These are phyloP conservation scores for Cotesia congregata DNA, from an alignment of 2,888 invertebrate genomes.

Conservation along the genomic window DNA sequence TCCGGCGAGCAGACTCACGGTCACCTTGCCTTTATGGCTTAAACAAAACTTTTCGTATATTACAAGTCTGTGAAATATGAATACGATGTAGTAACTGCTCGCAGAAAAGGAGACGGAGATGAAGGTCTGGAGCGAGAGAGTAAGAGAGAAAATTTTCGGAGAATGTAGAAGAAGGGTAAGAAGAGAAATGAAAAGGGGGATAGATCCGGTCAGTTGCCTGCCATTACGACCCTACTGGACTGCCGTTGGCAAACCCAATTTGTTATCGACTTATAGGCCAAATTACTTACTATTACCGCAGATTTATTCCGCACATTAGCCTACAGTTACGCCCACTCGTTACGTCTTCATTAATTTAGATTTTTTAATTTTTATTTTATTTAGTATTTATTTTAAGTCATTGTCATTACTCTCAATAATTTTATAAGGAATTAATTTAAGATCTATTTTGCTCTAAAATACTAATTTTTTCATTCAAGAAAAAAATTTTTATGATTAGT, in stretches of 20 bases:
- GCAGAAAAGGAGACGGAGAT: constrained; percentile 2
- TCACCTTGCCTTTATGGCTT: constrained; percentile 65
- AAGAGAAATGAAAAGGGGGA: constrained; percentile 48
- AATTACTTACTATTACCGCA: constrained; percentile 70
- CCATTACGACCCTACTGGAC: constrained; percentile 63
- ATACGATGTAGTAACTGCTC: constrained; percentile 53
- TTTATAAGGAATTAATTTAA: no score
- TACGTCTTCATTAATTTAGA: constrained; percentile 67
- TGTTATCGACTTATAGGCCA: constrained; percentile 70
- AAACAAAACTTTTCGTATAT: constrained; percentile 69
- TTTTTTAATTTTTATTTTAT: constrained; percentile 26
- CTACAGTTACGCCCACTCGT: constrained; percentile 58
- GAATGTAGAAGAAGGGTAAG: constrained; percentile 31
- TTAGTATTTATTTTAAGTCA: constrained; percentile 24
- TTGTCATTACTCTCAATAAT: not conserved
- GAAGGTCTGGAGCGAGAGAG: constrained; percentile 19
- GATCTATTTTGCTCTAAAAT: no score
- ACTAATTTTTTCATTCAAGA: no score
- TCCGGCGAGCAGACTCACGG: constrained; percentile 39
- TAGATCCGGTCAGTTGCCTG: constrained; percentile 68
- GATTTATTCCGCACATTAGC: constrained; percentile 70
- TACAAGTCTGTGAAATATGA: constrained; percentile 69
- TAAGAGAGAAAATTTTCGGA: constrained; percentile 36
- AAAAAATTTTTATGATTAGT: no score
- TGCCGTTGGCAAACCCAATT: constrained; percentile 69